These are phyloP conservation scores for Rhynchonycteris naso DNA, from an alignment of 2,797 vertebrate genomes.

Conservation along the genomic window DNA sequence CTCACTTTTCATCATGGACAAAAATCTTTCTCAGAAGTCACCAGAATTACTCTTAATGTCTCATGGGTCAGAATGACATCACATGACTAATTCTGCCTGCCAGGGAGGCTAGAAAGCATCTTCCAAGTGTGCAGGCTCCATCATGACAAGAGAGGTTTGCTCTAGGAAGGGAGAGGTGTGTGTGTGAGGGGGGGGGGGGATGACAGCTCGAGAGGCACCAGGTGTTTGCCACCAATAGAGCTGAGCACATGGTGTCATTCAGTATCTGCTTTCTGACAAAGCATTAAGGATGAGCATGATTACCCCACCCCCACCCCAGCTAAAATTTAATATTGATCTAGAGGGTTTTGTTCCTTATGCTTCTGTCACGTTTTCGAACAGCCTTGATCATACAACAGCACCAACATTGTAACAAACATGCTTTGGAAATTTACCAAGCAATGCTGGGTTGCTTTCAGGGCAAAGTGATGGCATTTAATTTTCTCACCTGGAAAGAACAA, in stretches of 20 bases:
- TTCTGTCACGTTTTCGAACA: slow-evolving; percentile 43
- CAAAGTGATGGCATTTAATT: slow-evolving; percentile 42
- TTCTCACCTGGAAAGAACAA: slow-evolving; percentile 59
- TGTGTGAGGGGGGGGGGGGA: too few relatives aligned
- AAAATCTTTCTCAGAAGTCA: not conserved
- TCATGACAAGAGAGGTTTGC: not conserved
- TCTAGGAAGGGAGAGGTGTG: not conserved
- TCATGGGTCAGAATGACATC: not conserved
- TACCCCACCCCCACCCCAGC: not conserved
- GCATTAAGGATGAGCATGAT: not conserved
- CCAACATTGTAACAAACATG: not conserved
- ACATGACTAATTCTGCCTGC: not conserved
- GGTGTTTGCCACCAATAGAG: not conserved
- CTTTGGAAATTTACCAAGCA: slow-evolving; percentile 54
- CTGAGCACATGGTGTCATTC: not conserved
- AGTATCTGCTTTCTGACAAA: not conserved
- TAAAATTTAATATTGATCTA: slow-evolving; percentile 34
- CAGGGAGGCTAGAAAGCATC: not conserved
- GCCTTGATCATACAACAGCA: not conserved
- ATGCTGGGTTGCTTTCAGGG: slow-evolving; percentile 43
- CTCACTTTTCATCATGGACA: not conserved
- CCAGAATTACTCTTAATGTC: not conserved
- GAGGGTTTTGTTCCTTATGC: not conserved
- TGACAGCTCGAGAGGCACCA: accelerated
- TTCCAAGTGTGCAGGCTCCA: not conserved